phyloP scores from a whole-genome alignment of 1,140 invertebrate genomes.

The Camponotus vicinus region DNA sequence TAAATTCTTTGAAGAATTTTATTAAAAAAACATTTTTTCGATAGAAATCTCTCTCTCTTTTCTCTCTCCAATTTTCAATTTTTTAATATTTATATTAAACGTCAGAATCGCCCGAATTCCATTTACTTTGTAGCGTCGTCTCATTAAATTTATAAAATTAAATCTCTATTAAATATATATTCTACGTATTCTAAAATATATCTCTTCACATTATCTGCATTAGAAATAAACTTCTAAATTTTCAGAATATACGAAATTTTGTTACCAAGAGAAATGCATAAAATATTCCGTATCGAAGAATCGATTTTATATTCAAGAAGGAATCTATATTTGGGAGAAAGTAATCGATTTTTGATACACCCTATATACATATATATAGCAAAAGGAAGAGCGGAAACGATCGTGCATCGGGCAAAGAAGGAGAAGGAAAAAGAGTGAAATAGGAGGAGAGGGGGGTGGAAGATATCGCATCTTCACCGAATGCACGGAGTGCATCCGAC shows the following conservation, averaged over 20 bases:
- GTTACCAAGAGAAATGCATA: not conserved
- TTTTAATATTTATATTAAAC: not conserved
- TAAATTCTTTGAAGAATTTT: not conserved
- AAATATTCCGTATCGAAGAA: constrained; percentile 1
- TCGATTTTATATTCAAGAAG: constrained; percentile 8
- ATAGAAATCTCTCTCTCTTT: not conserved
- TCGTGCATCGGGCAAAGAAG: constrained; percentile 22
- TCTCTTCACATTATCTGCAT: not conserved
- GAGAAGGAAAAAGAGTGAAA: not conserved
- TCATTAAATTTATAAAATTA: not conserved
- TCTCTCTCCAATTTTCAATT: not conserved
- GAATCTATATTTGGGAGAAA: not conserved
- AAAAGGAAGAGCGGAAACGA: constrained; percentile 29
- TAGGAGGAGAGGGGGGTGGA: not conserved
- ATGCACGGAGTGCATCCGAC: constrained; percentile 58
- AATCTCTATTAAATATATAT: not conserved
- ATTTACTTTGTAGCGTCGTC: no score
- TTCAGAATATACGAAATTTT: not conserved
- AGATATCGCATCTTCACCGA: constrained; percentile 28
- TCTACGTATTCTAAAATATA: not conserved
- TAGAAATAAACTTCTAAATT: constrained; percentile 17
- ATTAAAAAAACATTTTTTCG: not conserved
- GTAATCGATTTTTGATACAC: constrained; percentile 18
- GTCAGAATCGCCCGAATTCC: no score
- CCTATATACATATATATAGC: not conserved